phyloP scores from a whole-genome alignment of 2,888 invertebrate genomes.

The Pteria penguin region DNA sequence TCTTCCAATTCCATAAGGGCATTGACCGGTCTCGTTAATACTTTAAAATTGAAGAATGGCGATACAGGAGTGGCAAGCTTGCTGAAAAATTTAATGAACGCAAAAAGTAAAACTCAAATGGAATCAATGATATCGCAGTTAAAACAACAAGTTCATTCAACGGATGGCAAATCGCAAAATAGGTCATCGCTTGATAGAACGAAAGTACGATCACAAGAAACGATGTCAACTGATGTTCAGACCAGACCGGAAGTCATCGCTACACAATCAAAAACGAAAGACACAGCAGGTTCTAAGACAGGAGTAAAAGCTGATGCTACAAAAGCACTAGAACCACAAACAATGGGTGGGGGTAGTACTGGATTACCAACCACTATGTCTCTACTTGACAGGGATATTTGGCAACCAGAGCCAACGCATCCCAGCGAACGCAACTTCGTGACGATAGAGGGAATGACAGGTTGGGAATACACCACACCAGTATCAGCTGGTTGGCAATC shows the following conservation, averaged over 20 bases:
- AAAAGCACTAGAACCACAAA: too few relatives aligned
- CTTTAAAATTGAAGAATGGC: neutral
- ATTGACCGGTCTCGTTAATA: neutral
- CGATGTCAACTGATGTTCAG: too few relatives aligned
- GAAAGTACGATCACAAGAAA: too few relatives aligned
- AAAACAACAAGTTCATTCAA: neutral
- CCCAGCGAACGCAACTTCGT: neutral
- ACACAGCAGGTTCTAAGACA: neutral
- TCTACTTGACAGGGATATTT: neutral
- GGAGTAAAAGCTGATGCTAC: too few relatives aligned
- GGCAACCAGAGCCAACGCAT: neutral
- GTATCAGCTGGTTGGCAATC: neutral
- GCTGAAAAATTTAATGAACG: neutral
- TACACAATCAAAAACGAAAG: neutral
- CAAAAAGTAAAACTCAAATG: neutral
- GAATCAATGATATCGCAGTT: neutral
- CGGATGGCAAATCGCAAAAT: neutral
- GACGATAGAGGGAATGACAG: neutral
- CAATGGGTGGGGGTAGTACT: too few relatives aligned
- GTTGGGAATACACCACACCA: neutral
- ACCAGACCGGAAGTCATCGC: too few relatives aligned
- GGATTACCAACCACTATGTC: neutral
- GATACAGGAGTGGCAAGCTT: neutral
- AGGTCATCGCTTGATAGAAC: too few relatives aligned
- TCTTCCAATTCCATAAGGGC: neutral